phyloP scores from a whole-genome alignment of 2,888 invertebrate species.

The Trileptium ribeirensis region DNA sequence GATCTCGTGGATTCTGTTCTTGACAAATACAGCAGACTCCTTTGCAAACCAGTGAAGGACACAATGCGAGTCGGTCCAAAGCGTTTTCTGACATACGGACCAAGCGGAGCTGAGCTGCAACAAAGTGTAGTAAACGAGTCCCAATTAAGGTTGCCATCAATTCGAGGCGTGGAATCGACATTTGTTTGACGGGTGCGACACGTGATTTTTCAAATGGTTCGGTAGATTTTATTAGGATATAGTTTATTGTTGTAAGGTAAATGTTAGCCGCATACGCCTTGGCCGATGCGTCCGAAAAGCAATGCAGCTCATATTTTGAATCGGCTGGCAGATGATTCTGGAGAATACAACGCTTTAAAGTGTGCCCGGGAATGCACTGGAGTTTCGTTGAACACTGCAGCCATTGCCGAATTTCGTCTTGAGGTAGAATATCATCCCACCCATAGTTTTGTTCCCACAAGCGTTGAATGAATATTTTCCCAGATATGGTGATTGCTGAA shows the following conservation, averaged over 20 bases:
- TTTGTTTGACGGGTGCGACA: background rate
- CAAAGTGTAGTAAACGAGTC: background rate
- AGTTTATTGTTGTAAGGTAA: background rate
- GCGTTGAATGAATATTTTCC: background rate
- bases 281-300: background rate
- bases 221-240: background rate
- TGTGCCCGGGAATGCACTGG: background rate
- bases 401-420: background rate
- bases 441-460: background rate
- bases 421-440: background rate
- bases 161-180: background rate
- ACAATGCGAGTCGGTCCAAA: slow-evolving; percentile 5
- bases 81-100: background rate
- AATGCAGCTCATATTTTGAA: background rate
- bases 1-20: slow-evolving; percentile 3
- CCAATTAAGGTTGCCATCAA: background rate
- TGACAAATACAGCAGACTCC: background rate
- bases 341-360: background rate
- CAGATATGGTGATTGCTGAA: too few relatives aligned
- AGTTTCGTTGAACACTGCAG: background rate
- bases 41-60: background rate
- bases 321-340: background rate
- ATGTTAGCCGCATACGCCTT: slow-evolving; percentile 3
- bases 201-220: background rate
- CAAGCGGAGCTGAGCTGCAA: background rate